These are phyloP conservation scores for Atta colombica DNA, from an alignment of 1,140 invertebrate genomes.

Conservation along the genomic window DNA sequence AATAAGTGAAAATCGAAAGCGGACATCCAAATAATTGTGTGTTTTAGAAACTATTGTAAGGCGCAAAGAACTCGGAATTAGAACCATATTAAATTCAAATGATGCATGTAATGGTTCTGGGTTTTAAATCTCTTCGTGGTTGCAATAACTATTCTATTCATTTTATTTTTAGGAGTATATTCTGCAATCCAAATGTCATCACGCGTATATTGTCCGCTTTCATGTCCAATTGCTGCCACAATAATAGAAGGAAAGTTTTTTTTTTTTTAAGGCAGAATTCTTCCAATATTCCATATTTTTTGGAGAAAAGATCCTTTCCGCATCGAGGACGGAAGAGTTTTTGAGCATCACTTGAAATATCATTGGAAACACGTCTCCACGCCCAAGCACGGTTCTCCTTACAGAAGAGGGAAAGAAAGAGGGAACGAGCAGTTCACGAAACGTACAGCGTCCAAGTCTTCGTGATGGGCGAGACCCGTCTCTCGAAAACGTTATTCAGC, in stretches of 20 bases:
- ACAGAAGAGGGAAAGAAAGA: slow-evolving; percentile 37
- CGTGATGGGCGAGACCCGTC: slow-evolving; percentile 22
- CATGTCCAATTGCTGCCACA: not conserved
- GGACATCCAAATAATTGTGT: not conserved
- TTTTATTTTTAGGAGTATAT: not conserved
- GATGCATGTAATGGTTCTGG: not conserved
- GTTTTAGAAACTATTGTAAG: not conserved
- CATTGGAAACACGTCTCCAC: not conserved
- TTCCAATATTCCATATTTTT: too few species aligned
- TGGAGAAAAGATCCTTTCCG: not conserved
- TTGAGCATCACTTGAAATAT: not conserved
- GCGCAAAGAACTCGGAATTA: not conserved
- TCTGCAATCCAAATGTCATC: not conserved
- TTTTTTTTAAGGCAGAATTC: not conserved
- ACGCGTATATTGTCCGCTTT: not conserved
- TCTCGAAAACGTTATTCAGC: slow-evolving; percentile 71
- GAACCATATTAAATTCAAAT: not conserved
- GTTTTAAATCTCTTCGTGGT: not conserved
- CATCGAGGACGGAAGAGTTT: not conserved
- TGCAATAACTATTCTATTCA: slow-evolving; percentile 6
- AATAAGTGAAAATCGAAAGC: slow-evolving; percentile 34
- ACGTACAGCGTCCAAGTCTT: slow-evolving; percentile 57
- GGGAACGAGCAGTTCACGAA: slow-evolving; percentile 53
- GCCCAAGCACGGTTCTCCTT: not conserved
- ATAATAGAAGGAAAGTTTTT: slow-evolving; percentile 35